Conservation (phyloP, 2,113 vertebrate species). For the Tyto alba region DNA sequence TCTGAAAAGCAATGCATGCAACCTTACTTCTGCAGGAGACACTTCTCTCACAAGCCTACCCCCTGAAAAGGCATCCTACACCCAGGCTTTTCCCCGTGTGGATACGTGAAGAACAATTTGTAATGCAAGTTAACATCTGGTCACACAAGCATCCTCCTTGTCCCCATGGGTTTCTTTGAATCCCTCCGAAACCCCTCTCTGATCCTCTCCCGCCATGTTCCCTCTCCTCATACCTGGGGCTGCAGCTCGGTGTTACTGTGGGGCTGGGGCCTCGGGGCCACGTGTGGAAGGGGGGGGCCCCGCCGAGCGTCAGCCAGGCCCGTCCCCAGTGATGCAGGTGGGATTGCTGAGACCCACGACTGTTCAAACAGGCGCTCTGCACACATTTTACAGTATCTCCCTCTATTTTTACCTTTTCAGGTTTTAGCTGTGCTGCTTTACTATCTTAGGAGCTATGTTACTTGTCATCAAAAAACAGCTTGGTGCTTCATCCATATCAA, state of each 20-base stretch:
- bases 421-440: background rate
- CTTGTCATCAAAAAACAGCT: background rate
- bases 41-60: background rate
- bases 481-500: fast-evolving
- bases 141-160: background rate
- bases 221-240: background rate
- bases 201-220: fast-evolving
- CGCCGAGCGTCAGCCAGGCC: fast-evolving
- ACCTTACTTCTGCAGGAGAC: background rate
- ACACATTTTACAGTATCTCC: background rate
- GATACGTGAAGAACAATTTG: background rate
- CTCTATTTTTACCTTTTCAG: background rate
- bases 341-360: fast-evolving
- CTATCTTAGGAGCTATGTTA: background rate
- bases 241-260: background rate
- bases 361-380: too few relatives aligned
- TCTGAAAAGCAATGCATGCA: background rate
- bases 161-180: background rate
- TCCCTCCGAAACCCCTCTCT: background rate
- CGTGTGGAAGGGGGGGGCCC: background rate
- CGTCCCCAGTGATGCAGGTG: fast-evolving
- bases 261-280: background rate
- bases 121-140: background rate
- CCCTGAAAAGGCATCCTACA: background rate
- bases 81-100: fast-evolving